Conservation (phyloP, 2,113 vertebrate genomes). For the Carollia perspicillata region DNA sequence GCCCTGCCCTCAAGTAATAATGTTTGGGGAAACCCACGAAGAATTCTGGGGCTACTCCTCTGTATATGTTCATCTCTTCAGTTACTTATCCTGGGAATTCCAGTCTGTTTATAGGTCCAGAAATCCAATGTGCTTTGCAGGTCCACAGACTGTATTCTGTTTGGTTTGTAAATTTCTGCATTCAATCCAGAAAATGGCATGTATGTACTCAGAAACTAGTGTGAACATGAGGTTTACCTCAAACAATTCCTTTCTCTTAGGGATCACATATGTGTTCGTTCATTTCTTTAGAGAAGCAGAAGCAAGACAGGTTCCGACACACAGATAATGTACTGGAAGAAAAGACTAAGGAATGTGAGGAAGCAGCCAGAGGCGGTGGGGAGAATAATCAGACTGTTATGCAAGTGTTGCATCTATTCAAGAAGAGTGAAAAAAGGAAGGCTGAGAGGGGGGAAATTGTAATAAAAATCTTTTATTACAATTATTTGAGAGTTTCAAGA, state of each 20-base stretch:
- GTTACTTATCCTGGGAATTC: neutral
- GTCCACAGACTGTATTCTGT: neutral
- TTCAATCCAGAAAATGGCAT: neutral
- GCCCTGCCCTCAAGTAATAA: neutral
- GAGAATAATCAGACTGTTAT: neutral
- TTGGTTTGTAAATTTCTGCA: neutral
- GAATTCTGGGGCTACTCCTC: neutral
- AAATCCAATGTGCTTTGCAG: neutral
- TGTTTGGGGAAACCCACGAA: neutral
- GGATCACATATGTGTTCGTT: neutral
- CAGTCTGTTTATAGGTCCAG: neutral
- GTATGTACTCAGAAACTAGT: neutral
- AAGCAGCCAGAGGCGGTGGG: neutral
- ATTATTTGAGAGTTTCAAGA: neutral
- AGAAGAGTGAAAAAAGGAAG: neutral
- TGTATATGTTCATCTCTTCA: neutral
- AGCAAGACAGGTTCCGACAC: neutral
- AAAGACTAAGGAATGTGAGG: neutral
- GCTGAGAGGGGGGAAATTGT: neutral
- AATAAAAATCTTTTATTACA: neutral
- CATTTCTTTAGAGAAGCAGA: neutral
- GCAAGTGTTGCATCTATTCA: neutral
- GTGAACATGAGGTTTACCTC: too few relatives aligned
- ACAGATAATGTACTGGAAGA: neutral
- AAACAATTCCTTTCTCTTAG: neutral